Evolutionary conservation across 2,797 vertebrate species (phyloP), one percentile per base, ranked within the genome.

Genomic region (Heliangelus exortis): DNA sequence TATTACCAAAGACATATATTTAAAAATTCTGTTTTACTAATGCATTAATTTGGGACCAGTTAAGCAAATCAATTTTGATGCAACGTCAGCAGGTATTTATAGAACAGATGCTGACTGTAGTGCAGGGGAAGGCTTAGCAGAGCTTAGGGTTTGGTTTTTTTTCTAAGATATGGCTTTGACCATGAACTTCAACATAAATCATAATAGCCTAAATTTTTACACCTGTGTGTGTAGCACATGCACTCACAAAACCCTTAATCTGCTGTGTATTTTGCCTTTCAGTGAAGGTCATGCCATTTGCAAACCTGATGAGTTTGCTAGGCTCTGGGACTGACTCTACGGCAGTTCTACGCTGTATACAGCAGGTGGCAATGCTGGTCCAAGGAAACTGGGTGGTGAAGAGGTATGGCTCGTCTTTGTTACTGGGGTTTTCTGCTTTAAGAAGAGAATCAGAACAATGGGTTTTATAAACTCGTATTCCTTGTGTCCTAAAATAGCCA

Each of bases 351-450:
- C 98, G 99, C 76, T 99, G 99, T 95, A 99, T 99, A 97, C 99
- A 99, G 97, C 99, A 99, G 98, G 99, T 99, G 99, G 99, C 99
- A 25, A 98, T 99, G 98, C 97, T 99, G 88, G 99, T 99, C 76
- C 99, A 99, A 97, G 99, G 99, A 48, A 99, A 99, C 98, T 99
- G 99, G 99, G 99, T 99, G 18, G 99, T 99, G 18, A 99, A 99
- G 96, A 99, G 99, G 99, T 99, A 97, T 89, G 97, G 51, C 48
- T 91, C 7, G 7, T 48, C 89, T 82, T 87, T 84, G 68, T 73
- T 75, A 39, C 31, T 21, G 45, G 72, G 86, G 14, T 69, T 77
- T 73, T 76, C 36, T 82, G 47, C 65, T 59, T 55, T 59, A 47
- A 67, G 62, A 50, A 78, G 76, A 28, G 54, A 36, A 59, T 72